These are phyloP conservation scores for Xiphophorus birchmanni DNA, from an alignment of 2,797 vertebrate genomes.

Conservation along the genomic window DNA sequence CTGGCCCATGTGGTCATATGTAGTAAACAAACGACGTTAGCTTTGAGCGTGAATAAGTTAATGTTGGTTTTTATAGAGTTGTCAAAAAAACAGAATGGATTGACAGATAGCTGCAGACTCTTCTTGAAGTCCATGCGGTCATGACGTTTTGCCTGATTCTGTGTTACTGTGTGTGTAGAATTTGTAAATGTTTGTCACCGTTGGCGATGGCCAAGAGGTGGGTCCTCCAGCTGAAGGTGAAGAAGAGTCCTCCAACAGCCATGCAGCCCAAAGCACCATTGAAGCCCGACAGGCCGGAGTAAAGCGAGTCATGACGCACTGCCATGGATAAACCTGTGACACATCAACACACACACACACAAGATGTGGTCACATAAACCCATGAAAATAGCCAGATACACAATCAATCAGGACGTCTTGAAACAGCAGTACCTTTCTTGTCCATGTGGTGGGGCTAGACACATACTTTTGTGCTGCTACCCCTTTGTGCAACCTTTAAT, in stretches of 20 bases:
- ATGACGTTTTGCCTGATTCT: neutral
- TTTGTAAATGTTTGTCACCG: constrained; percentile 62
- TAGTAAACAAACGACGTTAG: neutral
- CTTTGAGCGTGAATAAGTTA: too few species aligned
- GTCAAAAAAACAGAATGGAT: neutral
- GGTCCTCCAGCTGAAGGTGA: constrained; percentile 78
- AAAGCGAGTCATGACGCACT: constrained; percentile 67
- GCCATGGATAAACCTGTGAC: constrained; percentile 77
- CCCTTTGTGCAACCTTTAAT: neutral
- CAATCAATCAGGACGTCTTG: neutral
- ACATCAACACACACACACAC: constrained; percentile 9
- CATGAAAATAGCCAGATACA: neutral
- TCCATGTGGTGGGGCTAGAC: constrained; percentile 48
- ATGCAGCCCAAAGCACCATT: constrained; percentile 83
- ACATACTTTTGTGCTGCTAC: neutral
- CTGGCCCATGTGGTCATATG: neutral
- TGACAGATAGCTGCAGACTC: neutral
- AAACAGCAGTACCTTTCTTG: constrained; percentile 24
- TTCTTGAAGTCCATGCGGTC: neutral
- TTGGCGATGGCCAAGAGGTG: constrained; percentile 74
- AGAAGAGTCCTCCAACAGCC: constrained; percentile 76
- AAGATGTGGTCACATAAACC: neutral
- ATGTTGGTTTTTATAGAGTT: neutral
- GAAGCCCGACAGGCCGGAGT: constrained; percentile 77
- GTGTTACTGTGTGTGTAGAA: neutral